These are phyloP conservation scores for Callospermophilus lateralis DNA, from an alignment of 2,113 vertebrate species.

Conservation along the genomic window DNA sequence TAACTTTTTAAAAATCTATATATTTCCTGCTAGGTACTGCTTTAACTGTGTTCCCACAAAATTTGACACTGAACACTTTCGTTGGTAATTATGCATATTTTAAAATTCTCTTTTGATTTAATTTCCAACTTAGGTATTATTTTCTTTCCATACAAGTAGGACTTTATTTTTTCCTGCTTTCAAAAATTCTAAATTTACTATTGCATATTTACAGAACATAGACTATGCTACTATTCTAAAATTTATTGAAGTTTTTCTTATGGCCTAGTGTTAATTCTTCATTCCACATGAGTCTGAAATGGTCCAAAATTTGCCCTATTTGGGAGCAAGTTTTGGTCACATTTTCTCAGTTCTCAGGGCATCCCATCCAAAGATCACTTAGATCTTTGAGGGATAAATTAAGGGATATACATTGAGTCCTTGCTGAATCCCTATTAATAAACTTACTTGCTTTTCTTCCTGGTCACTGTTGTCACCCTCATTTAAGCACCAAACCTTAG, in stretches of 20 bases:
- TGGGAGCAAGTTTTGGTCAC: not conserved
- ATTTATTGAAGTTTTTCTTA: not conserved
- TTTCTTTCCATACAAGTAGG: not conserved
- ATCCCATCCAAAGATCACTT: not conserved
- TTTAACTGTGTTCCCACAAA: not conserved
- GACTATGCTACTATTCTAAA: not conserved
- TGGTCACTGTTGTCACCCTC: not conserved
- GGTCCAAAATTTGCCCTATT: not conserved
- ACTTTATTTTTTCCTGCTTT: not conserved
- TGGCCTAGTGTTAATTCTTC: not conserved
- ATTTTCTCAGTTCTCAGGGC: not conserved
- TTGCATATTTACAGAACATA: not conserved
- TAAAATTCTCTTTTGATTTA: conserved; percentile 38
- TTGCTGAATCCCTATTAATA: not conserved
- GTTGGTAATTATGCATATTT: conserved; percentile 38
- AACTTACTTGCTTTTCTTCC: not conserved
- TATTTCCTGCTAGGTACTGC: not conserved
- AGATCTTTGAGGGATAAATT: not conserved
- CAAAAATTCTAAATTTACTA: not conserved
- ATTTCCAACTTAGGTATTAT: conserved; percentile 42
- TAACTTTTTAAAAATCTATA: not conserved
- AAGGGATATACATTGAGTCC: not conserved
- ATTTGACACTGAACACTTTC: conserved; percentile 25
- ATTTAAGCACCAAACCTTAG: not conserved
- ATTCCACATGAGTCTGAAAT: not conserved